Evolutionary conservation across 2,888 invertebrate genomes (phyloP).

Genomic region (Drosophila niveifrons): DNA sequence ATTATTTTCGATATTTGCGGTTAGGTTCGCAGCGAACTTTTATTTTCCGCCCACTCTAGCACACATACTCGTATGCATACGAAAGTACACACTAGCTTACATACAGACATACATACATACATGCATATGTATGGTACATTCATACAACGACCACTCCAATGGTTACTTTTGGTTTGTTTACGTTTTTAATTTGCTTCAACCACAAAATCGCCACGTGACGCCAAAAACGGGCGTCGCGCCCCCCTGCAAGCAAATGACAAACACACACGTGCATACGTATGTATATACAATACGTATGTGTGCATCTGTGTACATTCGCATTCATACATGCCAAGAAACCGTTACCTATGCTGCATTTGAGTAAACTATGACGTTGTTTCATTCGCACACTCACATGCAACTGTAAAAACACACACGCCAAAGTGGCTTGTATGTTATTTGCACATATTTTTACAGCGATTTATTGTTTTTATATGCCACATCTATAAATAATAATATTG

Average conservation of each 20-base stretch:
- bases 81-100: not conserved
- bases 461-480: slow-evolving; percentile 62
- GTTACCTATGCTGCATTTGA: slow-evolving; percentile 46
- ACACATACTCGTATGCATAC: not conserved
- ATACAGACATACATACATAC: not conserved
- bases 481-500: slow-evolving; percentile 70
- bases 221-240: slow-evolving; percentile 47
- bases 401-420: slow-evolving; percentile 2
- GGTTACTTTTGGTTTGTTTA: slow-evolving; percentile 64
- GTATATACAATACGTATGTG: not conserved
- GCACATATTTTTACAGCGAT: slow-evolving; percentile 54
- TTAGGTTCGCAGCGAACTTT: slow-evolving; percentile 7
- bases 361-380: slow-evolving; percentile 47
- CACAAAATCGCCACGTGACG: slow-evolving; percentile 66
- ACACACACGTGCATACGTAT: slow-evolving; percentile 12
- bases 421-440: slow-evolving; percentile 15
- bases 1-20: slow-evolving; percentile 25
- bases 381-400: slow-evolving; percentile 12
- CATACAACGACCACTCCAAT: slow-evolving; percentile 32
- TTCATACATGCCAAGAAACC: not conserved
- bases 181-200: slow-evolving; percentile 63
- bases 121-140: slow-evolving; percentile 1
- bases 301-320: not conserved
- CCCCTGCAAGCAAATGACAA: slow-evolving; percentile 23
- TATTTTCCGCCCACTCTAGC: slow-evolving; percentile 10